Evolutionary conservation across 2,888 invertebrate genomes (phyloP).

Genomic region (Malachius bipustulatus): DNA sequence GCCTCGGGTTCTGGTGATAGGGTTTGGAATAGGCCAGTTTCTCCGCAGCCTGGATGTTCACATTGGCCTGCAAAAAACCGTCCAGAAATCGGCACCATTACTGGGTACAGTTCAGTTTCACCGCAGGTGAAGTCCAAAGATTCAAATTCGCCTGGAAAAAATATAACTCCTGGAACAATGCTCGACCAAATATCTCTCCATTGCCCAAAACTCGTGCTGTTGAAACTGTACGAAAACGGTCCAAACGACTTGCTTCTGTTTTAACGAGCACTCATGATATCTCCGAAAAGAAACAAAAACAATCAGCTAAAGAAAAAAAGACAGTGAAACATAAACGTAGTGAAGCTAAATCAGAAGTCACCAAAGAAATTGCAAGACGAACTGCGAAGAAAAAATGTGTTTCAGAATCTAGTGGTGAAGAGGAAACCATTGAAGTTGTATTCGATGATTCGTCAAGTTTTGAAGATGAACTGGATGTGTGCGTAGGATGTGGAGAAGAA

Average conservation of each 20-base stretch:
- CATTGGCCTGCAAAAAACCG: neutral
- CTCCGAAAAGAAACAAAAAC: neutral
- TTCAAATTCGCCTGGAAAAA: neutral
- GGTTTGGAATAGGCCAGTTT: neutral
- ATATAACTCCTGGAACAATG: constrained; percentile 4
- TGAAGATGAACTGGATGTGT: no score
- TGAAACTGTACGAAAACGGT: constrained; percentile 1
- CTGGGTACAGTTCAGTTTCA: no score
- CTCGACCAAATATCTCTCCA: constrained; percentile 4
- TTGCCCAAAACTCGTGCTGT: no score
- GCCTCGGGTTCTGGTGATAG: neutral
- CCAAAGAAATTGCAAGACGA: neutral
- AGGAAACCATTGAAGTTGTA: neutral
- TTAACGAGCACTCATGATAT: neutral
- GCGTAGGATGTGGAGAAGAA: constrained; percentile 16
- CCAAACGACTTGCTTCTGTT: constrained; percentile 1
- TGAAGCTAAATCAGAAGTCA: no score
- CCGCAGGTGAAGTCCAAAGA: no score
- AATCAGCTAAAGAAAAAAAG: neutral
- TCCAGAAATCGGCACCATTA: no score
- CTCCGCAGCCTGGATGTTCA: neutral
- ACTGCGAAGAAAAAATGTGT: neutral
- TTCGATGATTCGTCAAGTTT: no score
- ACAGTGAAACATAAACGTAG: no score
- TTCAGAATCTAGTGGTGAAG: constrained; percentile 1